Evolutionary conservation across 2,797 vertebrate species (phyloP).

Genomic region (Aythya fuligula): DNA sequence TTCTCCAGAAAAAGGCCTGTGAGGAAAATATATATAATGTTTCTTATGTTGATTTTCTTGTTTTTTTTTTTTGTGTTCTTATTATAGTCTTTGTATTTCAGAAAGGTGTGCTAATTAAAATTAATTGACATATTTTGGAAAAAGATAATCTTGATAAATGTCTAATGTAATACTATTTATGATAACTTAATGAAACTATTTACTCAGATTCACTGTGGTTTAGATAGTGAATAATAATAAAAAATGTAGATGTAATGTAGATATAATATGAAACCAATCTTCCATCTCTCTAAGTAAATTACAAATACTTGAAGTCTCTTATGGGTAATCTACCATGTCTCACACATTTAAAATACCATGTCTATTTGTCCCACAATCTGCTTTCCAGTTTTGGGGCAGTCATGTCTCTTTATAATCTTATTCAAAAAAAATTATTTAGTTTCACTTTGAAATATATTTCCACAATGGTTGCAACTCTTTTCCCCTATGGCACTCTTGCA

Average conservation of each 20-base stretch:
- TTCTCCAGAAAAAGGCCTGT: neutral
- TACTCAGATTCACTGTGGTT: neutral
- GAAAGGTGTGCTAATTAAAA: neutral
- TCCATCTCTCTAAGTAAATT: neutral
- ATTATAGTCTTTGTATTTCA: neutral
- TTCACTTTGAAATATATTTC: neutral
- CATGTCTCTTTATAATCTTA: neutral
- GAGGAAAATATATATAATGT: neutral
- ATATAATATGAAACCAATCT: neutral
- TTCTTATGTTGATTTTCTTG: neutral
- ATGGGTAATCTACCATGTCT: neutral
- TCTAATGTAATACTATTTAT: neutral
- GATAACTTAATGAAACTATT: neutral
- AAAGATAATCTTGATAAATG: neutral
- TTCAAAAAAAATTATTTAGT: constrained; percentile 18
- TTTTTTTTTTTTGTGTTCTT: neutral
- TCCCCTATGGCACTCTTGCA: neutral
- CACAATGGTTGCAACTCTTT: neutral
- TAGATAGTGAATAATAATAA: neutral
- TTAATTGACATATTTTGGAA: neutral
- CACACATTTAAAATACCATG: neutral
- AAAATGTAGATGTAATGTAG: neutral
- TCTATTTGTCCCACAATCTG: neutral
- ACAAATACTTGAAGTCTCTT: neutral
- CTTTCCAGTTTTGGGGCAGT: neutral